phyloP scores from a whole-genome alignment of 2,113 vertebrate species.

The Syrrhaptes paradoxus region DNA sequence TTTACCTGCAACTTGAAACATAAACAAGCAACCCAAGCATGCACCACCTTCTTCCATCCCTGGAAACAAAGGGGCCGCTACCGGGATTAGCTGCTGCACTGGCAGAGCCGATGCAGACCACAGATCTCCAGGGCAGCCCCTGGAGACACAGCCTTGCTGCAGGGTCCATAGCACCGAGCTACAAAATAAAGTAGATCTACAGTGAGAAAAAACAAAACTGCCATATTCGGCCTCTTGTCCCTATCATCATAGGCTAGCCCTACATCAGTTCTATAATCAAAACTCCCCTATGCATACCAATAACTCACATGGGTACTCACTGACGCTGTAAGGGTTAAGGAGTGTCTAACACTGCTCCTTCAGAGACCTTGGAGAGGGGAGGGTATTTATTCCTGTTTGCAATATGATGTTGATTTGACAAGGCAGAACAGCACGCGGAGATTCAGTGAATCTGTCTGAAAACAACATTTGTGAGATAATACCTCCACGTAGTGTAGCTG shows the following conservation, averaged over 20 bases:
- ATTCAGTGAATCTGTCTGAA: neutral
- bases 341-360: neutral
- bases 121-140: neutral
- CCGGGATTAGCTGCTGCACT: neutral
- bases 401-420: neutral
- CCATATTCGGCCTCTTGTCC: neutral
- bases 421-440: neutral
- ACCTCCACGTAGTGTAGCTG: neutral
- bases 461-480: neutral
- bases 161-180: neutral
- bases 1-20: neutral
- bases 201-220: neutral
- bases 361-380: neutral
- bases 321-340: accelerated
- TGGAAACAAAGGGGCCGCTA: neutral
- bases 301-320: neutral
- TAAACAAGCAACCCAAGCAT: neutral
- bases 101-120: neutral
- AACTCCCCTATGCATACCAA: neutral
- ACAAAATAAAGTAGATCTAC: neutral
- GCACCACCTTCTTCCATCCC: neutral
- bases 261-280: neutral
- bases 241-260: neutral
- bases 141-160: neutral
- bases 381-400: neutral